Percentiles rank a stretch among this genome's conserved stretches.
phyloP scores from a whole-genome alignment of 1,140 invertebrate genomes.

The Scylla paramamosain region DNA sequence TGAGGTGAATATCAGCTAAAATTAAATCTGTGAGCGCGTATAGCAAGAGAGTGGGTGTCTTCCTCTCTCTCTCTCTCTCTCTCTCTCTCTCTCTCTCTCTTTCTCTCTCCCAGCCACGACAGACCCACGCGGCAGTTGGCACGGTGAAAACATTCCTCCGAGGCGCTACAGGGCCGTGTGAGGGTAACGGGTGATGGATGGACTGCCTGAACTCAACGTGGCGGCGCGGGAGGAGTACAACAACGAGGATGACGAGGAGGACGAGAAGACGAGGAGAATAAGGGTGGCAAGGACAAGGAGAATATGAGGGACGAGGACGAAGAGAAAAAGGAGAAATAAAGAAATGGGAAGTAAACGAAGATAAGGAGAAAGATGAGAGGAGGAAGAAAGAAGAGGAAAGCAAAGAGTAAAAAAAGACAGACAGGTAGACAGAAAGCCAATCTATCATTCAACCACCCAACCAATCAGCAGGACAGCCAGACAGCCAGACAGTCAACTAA shows the following conservation, averaged over 20 bases:
- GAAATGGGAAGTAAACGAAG: not conserved
- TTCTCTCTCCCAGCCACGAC: not conserved
- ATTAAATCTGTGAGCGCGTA: not conserved
- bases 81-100: not conserved
- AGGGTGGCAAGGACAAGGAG: not conserved
- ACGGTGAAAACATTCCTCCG: not conserved
- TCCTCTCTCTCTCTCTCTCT: not conserved
- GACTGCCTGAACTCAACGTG: not conserved
- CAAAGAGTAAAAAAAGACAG: not conserved
- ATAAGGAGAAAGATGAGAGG: not conserved
- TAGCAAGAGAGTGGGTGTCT: not conserved
- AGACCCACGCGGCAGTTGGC: not conserved
- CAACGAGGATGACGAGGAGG: not conserved
- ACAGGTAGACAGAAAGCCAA: no score
- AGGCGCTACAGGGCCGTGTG: not conserved
- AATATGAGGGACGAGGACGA: no score
- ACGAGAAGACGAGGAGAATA: not conserved
- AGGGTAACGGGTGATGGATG: slow-evolving; percentile 12
- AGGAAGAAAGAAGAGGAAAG: not conserved
- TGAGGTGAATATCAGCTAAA: no score
- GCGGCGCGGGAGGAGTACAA: not conserved
- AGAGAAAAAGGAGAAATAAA: not conserved
- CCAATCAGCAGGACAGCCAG: no score
- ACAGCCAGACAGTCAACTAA: no score
- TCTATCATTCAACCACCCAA: no score